Evolutionary conservation across 2,888 invertebrate genomes (phyloP).

Genomic region (Drosophila macrothrix): DNA sequence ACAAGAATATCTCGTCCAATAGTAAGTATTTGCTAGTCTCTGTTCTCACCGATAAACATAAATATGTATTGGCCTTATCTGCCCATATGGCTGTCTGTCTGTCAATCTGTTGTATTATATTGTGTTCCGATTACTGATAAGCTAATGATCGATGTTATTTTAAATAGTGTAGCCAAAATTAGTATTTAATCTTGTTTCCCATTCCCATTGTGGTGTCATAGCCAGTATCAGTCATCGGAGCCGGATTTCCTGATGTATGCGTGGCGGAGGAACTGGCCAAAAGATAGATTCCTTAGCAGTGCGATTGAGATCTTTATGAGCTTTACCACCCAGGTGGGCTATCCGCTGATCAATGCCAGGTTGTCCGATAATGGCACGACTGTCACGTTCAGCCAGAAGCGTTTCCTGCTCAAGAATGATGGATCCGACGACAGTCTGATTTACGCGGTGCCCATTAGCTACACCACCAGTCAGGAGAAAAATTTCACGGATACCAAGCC

Average conservation of each 20-base stretch:
- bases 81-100: neutral
- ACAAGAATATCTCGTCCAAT: conserved; percentile 86
- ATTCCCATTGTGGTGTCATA: conserved; percentile 26
- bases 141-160: neutral
- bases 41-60: no score
- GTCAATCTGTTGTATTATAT: neutral
- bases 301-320: conserved; percentile 83
- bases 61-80: no score
- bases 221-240: conserved; percentile 79
- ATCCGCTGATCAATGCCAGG: conserved; percentile 87
- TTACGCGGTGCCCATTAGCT: conserved; percentile 83
- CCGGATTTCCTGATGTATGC: conserved; percentile 86
- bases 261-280: conserved; percentile 83
- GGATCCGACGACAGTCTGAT: conserved; percentile 52
- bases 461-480: conserved; percentile 66
- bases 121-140: neutral
- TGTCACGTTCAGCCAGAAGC: conserved; percentile 75
- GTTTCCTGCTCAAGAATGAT: conserved; percentile 78
- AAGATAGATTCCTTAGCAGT: conserved; percentile 69
- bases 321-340: conserved; percentile 89
- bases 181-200: neutral
- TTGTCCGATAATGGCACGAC: conserved; percentile 41
- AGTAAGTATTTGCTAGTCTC: conserved; percentile 64
- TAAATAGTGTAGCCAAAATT: neutral
- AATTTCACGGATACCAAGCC: conserved; percentile 72